Evolutionary conservation across 2,888 invertebrate genomes (phyloP).

Genomic region (Sminthurinus aureus): DNA sequence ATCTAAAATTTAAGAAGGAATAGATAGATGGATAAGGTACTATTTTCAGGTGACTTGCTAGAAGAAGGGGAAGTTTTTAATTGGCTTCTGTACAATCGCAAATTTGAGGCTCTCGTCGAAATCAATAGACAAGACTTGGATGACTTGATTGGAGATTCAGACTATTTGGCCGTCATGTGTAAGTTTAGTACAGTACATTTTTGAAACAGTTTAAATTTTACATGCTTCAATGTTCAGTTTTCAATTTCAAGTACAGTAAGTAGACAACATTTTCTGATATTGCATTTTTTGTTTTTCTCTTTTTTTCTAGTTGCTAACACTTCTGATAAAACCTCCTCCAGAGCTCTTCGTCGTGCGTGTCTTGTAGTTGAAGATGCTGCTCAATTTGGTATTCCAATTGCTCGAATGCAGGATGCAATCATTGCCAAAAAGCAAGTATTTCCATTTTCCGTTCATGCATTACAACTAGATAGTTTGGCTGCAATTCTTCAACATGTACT

Average conservation of each 20-base stretch:
- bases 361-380: slow-evolving; percentile 71
- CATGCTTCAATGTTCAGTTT: no score
- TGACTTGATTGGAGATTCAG: slow-evolving; percentile 86
- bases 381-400: slow-evolving; percentile 90
- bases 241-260: no score
- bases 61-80: slow-evolving; percentile 85
- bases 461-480: no score
- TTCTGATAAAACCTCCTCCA: slow-evolving; percentile 35
- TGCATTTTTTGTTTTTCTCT: neutral
- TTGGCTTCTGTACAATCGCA: slow-evolving; percentile 91
- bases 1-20: no score
- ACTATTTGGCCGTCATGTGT: slow-evolving; percentile 92
- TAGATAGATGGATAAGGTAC: slow-evolving; percentile 22
- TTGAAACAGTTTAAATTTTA: neutral
- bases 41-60: slow-evolving; percentile 71
- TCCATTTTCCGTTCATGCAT: no score
- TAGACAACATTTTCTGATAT: neutral
- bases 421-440: slow-evolving; percentile 81
- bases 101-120: slow-evolving; percentile 89
- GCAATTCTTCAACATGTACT: no score
- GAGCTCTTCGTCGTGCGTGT: slow-evolving; percentile 50
- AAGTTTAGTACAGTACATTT: slow-evolving; percentile 66
- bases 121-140: slow-evolving; percentile 80
- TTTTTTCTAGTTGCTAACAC: slow-evolving; percentile 32
- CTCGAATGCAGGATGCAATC: slow-evolving; percentile 83